Percentiles rank a stretch among this genome's conserved stretches.
Evolutionary conservation across 2,113 vertebrate species (phyloP).

Genomic region (Nothocercus julius): DNA sequence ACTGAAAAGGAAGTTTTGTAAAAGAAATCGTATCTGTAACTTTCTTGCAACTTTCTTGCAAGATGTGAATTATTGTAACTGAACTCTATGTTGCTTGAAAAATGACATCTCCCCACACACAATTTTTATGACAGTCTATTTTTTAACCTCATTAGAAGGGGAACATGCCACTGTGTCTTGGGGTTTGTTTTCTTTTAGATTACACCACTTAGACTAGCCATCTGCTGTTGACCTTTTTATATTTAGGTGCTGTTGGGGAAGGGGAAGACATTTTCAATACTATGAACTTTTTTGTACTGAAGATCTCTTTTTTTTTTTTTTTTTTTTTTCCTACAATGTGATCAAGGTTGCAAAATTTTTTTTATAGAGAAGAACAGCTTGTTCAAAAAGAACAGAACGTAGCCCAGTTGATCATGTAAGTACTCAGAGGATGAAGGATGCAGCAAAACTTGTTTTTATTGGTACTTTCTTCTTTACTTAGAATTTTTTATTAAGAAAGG

Average conservation of each 20-base stretch:
- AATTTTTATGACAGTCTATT: conserved; percentile 48
- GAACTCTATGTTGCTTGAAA: conserved; percentile 49
- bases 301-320: conserved; percentile 43
- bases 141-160: conserved; percentile 59
- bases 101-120: background rate
- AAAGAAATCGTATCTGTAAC: conserved; percentile 59
- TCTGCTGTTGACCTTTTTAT: conserved; percentile 64
- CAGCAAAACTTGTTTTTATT: conserved; percentile 32
- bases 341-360: conserved; percentile 56
- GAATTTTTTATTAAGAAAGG: conserved; percentile 12
- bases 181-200: conserved; percentile 44
- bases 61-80: conserved; percentile 69
- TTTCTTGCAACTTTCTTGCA: conserved; percentile 64
- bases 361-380: conserved; percentile 50
- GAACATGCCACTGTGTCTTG: conserved; percentile 68
- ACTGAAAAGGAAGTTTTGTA: conserved; percentile 69
- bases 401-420: conserved; percentile 30
- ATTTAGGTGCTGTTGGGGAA: conserved; percentile 74
- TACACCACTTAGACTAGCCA: conserved; percentile 36
- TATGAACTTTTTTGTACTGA: conserved; percentile 71
- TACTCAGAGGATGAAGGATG: conserved; percentile 55
- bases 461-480: conserved; percentile 58
- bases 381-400: background rate
- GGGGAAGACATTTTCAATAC: conserved; percentile 59
- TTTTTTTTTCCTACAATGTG: conserved; percentile 66